Conservation (phyloP, 1,140 invertebrate species). For the Drosophila ercepeae region DNA sequence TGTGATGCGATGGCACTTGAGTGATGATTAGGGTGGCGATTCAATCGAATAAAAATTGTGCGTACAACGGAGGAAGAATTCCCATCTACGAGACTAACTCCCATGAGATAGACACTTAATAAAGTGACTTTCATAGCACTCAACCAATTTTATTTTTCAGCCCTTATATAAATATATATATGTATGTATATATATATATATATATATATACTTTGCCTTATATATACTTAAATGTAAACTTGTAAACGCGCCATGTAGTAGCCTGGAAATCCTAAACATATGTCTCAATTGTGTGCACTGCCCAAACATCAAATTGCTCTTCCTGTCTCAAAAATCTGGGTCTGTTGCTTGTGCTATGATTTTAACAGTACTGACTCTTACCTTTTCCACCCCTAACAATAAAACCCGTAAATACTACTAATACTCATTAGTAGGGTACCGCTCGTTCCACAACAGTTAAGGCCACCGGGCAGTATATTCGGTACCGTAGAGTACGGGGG, state of each 20-base stretch:
- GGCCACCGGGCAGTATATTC: not conserved
- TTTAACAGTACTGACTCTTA: constrained; percentile 44
- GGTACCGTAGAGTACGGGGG: no score
- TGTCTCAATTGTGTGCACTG: constrained; percentile 76
- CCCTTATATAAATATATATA: no score
- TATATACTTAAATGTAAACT: constrained; percentile 35
- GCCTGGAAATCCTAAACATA: constrained; percentile 64
- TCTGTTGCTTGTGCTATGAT: constrained; percentile 41
- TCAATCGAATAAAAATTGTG: constrained; percentile 49
- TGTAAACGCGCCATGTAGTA: constrained; percentile 16
- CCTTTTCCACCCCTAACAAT: constrained; percentile 14
- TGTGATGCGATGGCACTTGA: constrained; percentile 67
- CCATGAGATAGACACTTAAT: constrained; percentile 71
- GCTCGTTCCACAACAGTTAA: not conserved
- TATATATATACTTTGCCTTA: no score
- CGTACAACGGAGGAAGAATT: constrained; percentile 3
- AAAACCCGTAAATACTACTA: constrained; percentile 12
- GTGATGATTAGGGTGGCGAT: constrained; percentile 61
- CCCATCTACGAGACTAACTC: constrained; percentile 28
- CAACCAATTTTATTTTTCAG: constrained; percentile 48
- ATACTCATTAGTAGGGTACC: not conserved
- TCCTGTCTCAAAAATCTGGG: constrained; percentile 19
- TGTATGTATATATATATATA: no score
- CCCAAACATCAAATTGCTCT: constrained; percentile 39
- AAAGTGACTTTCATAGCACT: constrained; percentile 79